Evolutionary conservation across 92 coral and sea anemone species (phyloP).

Genomic region (Porites cylindrica): DNA sequence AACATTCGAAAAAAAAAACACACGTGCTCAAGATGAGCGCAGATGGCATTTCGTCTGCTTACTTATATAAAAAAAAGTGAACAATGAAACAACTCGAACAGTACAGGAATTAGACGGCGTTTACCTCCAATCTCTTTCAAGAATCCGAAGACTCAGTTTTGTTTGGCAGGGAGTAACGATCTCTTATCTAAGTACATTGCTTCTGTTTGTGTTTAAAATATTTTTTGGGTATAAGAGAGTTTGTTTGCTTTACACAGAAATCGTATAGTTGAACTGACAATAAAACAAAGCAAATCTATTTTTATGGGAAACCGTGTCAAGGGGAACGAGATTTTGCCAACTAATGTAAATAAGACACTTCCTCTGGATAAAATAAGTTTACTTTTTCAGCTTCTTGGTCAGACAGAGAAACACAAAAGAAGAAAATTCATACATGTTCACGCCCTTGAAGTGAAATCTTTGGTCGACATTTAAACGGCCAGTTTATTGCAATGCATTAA

Average conservation of each 20-base stretch:
- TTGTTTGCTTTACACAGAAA: conserved; percentile 20
- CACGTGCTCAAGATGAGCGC: conserved; percentile 1
- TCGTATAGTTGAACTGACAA: conserved; percentile 4
- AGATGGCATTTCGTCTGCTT: neutral
- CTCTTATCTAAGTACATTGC: neutral
- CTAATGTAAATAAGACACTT: conserved; percentile 6
- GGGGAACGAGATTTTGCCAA: neutral
- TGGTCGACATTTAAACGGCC: neutral
- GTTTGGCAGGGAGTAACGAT: neutral
- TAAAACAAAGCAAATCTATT: conserved; percentile 1
- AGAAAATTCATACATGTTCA: neutral
- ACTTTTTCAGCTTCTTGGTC: neutral
- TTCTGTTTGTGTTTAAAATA: neutral
- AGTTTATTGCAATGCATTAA: neutral
- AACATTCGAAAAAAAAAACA: conserved; percentile 15
- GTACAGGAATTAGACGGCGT: neutral
- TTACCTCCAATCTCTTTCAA: neutral
- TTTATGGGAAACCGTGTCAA: conserved; percentile 21
- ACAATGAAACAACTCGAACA: neutral
- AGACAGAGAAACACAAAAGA: neutral
- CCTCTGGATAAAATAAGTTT: neutral
- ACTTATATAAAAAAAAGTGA: neutral
- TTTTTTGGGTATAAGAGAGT: neutral
- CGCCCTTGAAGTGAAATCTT: neutral
- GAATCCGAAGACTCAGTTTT: neutral